phyloP scores from a whole-genome alignment of 1,140 invertebrate species.

The Drosophila kikkawai region DNA sequence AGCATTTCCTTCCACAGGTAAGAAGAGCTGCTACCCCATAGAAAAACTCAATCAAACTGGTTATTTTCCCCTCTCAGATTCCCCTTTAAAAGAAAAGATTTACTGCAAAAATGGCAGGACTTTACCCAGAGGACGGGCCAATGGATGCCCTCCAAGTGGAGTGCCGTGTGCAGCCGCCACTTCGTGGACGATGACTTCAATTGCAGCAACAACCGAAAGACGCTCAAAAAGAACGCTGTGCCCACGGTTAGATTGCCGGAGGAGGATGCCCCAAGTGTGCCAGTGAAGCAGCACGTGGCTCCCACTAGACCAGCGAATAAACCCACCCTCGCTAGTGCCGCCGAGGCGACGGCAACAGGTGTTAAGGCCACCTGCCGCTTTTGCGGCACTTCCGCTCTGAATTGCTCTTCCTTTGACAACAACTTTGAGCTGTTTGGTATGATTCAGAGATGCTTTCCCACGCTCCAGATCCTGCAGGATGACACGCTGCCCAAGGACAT shows the following conservation, averaged over 20 bases:
- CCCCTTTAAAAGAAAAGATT: conserved; percentile 71
- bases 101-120: conserved; percentile 75
- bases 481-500: conserved; percentile 77
- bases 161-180: conserved; percentile 76
- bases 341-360: conserved; percentile 21
- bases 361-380: conserved; percentile 69
- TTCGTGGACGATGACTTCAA: conserved; percentile 73
- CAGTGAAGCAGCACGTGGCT: conserved; percentile 48
- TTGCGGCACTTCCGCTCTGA: conserved; percentile 53
- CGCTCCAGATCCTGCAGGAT: conserved; percentile 79
- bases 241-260: conserved; percentile 52
- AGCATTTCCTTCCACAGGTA: conserved; percentile 83
- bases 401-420: conserved; percentile 72
- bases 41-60: background rate
- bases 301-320: conserved; percentile 14
- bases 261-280: conserved; percentile 12
- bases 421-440: conserved; percentile 79
- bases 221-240: conserved; percentile 74
- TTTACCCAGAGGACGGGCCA: conserved; percentile 68
- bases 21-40: background rate
- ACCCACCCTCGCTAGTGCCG: conserved; percentile 39
- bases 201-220: conserved; percentile 69
- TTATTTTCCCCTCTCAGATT: conserved; percentile 47
- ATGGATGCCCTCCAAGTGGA: conserved; percentile 82
- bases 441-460: conserved; percentile 82